Evolutionary conservation across 2,888 invertebrate species (phyloP), one percentile per base, ranked within the genome.

Genomic region (Drosophila phalerata): DNA sequence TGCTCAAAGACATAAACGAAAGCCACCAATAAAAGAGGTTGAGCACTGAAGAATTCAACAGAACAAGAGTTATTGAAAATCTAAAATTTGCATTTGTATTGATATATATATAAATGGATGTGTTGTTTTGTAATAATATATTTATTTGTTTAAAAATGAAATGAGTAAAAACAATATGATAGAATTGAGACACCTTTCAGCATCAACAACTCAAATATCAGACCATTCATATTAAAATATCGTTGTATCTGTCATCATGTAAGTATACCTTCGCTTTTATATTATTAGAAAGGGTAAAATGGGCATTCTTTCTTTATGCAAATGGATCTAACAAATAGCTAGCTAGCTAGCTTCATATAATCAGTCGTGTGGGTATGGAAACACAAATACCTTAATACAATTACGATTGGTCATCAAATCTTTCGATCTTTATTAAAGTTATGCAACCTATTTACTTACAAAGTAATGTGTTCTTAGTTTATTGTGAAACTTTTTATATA

Each of bases 131-230:
- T 22, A 25, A 56, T 30, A 34, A 45, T 37, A 37, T 58, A 42
- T 15, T 51, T 10, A 17, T 42, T 42, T 64, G 22, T 38, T 19
- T 3, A 38, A 28, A 34, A 11, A 34, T 32, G 15, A 40, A 47
- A 37, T 43, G 48, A 32, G 28, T 60, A 58, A 65, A 71, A 38
- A 60, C 51, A 47, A 73, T 17, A 57, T 28, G 37, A 45, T 37
- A 5, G 25, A 34, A 37, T 47, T 57, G 25, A 57, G 15, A 13
- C 6, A 8, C 28, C 25, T 30, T 19, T 55, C 32, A 47, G 13
- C 52, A 30, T 17, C 30, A 11, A 43, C 17, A 19, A 32, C 13
- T 34, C 13, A 22, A n/a, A 34, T 19, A 32, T n/a, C 9, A 1
- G 17, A 5, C 19, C 19, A 19, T 55, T 55, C 32, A 22, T 32